phyloP scores from a whole-genome alignment of 30 jellyfish, hydroid and myxozoan species.

The Aurelia sp. region DNA sequence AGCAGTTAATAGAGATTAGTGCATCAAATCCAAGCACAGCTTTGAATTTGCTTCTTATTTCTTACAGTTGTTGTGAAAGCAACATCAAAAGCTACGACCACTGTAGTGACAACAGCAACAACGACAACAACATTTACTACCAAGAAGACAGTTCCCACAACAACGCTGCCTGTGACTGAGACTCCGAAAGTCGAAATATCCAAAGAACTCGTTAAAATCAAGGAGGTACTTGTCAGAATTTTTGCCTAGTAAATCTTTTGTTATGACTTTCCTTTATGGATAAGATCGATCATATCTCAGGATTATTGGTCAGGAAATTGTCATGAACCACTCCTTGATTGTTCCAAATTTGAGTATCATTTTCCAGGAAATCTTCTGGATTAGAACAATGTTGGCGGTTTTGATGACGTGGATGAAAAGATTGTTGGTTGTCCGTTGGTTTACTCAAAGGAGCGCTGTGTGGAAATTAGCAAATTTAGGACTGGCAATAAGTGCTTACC shows the following conservation, averaged over 20 bases:
- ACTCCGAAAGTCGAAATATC: conserved; percentile 34
- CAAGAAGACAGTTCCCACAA: neutral
- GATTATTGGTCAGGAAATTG: too few species aligned
- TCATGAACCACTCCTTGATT: neutral
- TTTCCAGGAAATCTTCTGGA: conserved; percentile 45
- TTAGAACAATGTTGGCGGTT: neutral
- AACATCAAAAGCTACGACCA: neutral
- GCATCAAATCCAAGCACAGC: neutral
- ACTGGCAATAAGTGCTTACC: too few species aligned
- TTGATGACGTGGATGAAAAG: neutral
- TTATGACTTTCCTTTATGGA: too few species aligned
- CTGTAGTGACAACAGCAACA: neutral
- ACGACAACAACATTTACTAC: conserved; percentile 4
- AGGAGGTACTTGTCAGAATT: conserved; percentile 31
- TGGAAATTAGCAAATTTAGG: too few species aligned
- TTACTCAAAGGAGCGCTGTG: too few species aligned
- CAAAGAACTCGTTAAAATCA: conserved; percentile 42
- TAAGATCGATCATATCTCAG: neutral
- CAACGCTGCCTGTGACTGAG: conserved; percentile 14
- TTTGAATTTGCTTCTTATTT: neutral
- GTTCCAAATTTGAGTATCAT: too few species aligned
- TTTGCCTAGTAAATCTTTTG: too few species aligned
- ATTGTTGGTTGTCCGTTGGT: too few species aligned
- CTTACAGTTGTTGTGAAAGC: too few species aligned
- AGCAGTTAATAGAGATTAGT: too few species aligned